phyloP scores from a whole-genome alignment of 1,140 invertebrate genomes.

The Trichomalopsis sarcophagae region DNA sequence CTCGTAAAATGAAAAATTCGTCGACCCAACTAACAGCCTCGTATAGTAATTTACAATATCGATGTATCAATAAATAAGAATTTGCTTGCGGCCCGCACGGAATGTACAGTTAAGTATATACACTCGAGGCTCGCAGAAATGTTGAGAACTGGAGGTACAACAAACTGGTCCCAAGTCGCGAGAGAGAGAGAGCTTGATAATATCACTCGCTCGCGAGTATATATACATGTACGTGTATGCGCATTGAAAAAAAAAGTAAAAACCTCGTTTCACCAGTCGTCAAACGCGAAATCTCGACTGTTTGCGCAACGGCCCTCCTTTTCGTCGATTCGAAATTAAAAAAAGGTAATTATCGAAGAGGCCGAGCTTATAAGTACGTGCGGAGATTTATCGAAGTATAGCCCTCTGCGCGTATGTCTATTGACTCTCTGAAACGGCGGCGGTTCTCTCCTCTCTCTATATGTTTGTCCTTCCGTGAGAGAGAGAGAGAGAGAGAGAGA shows the following conservation, averaged over 20 bases:
- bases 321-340: neutral
- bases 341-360: too few relatives aligned
- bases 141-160: slow-evolving; percentile 10
- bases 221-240: neutral
- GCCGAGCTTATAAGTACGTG: neutral
- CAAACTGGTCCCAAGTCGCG: neutral
- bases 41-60: neutral
- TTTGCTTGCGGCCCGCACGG: neutral
- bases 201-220: neutral
- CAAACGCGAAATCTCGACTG: neutral
- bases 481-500: neutral
- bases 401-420: neutral
- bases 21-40: neutral
- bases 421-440: neutral
- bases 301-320: neutral
- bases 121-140: slow-evolving; percentile 5
- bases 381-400: neutral
- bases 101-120: slow-evolving; percentile 2
- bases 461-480: neutral
- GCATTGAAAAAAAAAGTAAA: neutral
- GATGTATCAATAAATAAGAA: neutral
- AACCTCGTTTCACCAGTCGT: neutral
- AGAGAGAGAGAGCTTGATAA: neutral
- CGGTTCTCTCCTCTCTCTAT: neutral
- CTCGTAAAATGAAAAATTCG: neutral